phyloP scores from a whole-genome alignment of 1,140 invertebrate genomes.

The Mycetomoellerius zeteki region DNA sequence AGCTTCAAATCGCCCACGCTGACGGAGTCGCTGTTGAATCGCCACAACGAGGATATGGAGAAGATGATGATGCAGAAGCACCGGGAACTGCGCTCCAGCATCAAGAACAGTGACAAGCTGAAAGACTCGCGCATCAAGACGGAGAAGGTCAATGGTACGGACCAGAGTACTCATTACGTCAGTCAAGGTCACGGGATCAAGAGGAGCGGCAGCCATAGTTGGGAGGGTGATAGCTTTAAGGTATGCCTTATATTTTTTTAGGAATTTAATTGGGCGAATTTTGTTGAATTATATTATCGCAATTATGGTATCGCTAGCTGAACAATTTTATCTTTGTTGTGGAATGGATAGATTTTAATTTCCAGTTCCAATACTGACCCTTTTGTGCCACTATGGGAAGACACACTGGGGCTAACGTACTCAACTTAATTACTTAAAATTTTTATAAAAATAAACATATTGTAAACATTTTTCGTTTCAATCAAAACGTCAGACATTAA shows the following conservation, averaged over 20 bases:
- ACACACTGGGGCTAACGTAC: too few species aligned
- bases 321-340: background rate
- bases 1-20: constrained; percentile 88
- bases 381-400: too few species aligned
- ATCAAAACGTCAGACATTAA: too few species aligned
- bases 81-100: constrained; percentile 88
- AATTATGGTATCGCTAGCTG: background rate
- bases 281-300: background rate
- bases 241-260: constrained; percentile 53
- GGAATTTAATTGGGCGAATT: background rate
- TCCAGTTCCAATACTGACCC: background rate
- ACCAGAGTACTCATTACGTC: constrained; percentile 46
- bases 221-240: constrained; percentile 78
- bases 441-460: too few species aligned
- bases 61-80: constrained; percentile 92
- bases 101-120: constrained; percentile 85
- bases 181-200: constrained; percentile 77
- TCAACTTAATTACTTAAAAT: too few species aligned
- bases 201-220: constrained; percentile 76
- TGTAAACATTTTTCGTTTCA: too few species aligned
- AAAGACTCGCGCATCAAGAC: constrained; percentile 83
- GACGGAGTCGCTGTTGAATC: constrained; percentile 90
- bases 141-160: constrained; percentile 71
- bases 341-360: background rate
- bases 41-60: constrained; percentile 93